Evolutionary conservation across 1,140 invertebrate genomes (phyloP).

Genomic region (Dreissena polymorpha): DNA sequence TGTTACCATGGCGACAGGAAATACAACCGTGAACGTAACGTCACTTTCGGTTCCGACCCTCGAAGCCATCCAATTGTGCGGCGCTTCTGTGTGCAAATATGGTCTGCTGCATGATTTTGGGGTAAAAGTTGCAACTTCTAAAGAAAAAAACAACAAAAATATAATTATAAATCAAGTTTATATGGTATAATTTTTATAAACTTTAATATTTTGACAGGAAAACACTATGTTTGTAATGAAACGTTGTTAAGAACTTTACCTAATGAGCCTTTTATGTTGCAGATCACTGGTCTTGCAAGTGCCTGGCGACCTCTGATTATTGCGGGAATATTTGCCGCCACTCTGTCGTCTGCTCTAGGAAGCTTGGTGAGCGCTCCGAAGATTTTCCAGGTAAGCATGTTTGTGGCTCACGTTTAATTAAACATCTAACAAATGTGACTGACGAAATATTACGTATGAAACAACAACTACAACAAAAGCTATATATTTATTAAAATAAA

Average conservation of each 20-base stretch:
- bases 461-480: neutral
- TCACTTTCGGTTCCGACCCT: slow-evolving; percentile 10
- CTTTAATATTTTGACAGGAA: too few species aligned
- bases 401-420: neutral
- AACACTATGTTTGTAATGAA: too few species aligned
- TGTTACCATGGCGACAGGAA: neutral
- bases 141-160: neutral
- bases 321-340: slow-evolving; percentile 97
- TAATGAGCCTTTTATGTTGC: neutral
- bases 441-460: neutral
- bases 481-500: neutral
- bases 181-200: too few species aligned
- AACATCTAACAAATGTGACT: neutral
- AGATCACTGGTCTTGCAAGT: slow-evolving; percentile 93
- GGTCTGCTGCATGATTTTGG: slow-evolving; percentile 88
- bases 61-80: slow-evolving; percentile 51
- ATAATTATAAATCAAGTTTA: too few species aligned
- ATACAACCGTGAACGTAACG: slow-evolving; percentile 17
- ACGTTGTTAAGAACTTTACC: too few species aligned
- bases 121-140: slow-evolving; percentile 37
- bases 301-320: slow-evolving; percentile 95
- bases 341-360: slow-evolving; percentile 95
- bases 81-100: slow-evolving; percentile 82
- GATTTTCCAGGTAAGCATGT: slow-evolving; percentile 82
- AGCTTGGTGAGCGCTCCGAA: slow-evolving; percentile 95